Conservation (phyloP, 2,797 vertebrate genomes). For the Rhincodon typus region DNA sequence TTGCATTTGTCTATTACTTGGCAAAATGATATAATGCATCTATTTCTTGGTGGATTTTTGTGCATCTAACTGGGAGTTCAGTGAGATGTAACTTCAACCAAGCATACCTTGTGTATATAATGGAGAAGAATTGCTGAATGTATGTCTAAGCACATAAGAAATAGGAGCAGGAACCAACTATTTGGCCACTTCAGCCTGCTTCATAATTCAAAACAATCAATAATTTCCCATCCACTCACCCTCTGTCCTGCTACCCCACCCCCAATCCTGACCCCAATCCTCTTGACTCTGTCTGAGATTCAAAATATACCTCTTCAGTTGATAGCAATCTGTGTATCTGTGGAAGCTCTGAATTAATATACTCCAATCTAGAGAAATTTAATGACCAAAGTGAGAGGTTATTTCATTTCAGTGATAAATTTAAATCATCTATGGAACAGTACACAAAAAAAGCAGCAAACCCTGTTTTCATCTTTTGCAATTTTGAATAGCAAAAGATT, state of each 20-base stretch:
- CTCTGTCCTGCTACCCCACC: too few species aligned
- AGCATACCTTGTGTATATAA: background rate
- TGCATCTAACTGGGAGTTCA: background rate
- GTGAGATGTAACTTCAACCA: background rate
- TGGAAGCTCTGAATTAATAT: background rate
- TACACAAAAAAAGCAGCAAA: background rate
- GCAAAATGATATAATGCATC: background rate
- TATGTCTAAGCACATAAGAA: background rate
- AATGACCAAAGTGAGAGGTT: background rate
- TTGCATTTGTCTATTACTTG: background rate
- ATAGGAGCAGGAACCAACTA: background rate
- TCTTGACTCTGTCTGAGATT: background rate
- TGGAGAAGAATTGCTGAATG: background rate
- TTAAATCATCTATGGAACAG: background rate
- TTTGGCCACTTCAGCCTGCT: background rate
- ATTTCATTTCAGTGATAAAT: background rate
- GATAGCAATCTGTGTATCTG: background rate
- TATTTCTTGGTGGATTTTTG: background rate
- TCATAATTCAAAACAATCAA: background rate
- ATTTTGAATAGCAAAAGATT: background rate
- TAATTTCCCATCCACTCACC: background rate
- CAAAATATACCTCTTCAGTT: background rate
- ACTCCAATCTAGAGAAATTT: background rate
- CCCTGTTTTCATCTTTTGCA: background rate
- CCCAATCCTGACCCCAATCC: background rate